Base-by-base conservation (phyloP, 92 coral and sea anemone species). In the Metridium senile region DNA sequence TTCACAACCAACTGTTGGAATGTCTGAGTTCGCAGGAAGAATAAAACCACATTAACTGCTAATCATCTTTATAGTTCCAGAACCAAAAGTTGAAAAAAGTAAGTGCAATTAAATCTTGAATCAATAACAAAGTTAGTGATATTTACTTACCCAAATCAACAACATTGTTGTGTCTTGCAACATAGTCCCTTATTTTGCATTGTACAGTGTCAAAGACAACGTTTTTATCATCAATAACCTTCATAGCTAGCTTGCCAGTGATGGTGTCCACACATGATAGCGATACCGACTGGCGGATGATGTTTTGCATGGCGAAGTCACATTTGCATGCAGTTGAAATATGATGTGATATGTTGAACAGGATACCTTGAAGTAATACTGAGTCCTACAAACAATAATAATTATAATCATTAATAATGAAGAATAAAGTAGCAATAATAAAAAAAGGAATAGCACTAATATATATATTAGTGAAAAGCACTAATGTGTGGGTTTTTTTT, bases 181-280 rank as follows among this genome's bases (percentile, higher is more conserved):
- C 75, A 53, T 86, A 74, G 20, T 66, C 81, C 32, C 88, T 76
- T 67, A 85, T 74, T 47, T 81, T 77, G 49, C 97, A 95, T 32
- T 81, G 86, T 33, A 95, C 82, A 39, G 85, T 64, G 21, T 68
- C 66, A 64, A 81, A 49, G 21, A 91, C 66, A 62, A 84, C 66
- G 11, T 52, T 66, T 22, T 54, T 72, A 20, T 82, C 93, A 23
- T 81, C 76, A 29, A 72, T 53, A 35, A 90, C 84, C 27, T 83
- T 82, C 78, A 95, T 61, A 53, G 90, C 85, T 13, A 92, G 79
- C 75, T 88, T 88, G 11, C 91, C 99, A 74, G 77, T 84, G 78
- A 89, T 95, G 25, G 84, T 89, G 79, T 92, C 93, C 67, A 82
- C 78, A 66, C 99, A 95, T 62, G 84, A 64, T 23, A 95, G 82